Evolutionary conservation across 2,797 vertebrate species (phyloP), one percentile per base, ranked within the genome.

Genomic region (Crax fasciolata): DNA sequence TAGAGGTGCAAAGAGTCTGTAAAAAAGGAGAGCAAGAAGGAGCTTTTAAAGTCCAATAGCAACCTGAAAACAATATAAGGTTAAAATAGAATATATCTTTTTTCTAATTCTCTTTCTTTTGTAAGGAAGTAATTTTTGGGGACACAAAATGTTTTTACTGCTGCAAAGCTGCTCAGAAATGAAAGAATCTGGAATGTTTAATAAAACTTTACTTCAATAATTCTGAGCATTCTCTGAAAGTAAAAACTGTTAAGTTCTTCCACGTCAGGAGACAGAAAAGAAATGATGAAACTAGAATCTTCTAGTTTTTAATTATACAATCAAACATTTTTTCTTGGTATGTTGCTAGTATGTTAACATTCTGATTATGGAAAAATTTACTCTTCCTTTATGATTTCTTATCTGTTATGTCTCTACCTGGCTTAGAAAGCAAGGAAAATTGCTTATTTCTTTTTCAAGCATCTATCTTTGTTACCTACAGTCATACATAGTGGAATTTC

Each of bases 281-380:
- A 49, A 57, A 23, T 2, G 2, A 3, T 19, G 4, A 73, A 87
- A 72, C 2, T 9, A 71, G 6, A 70, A 11, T 23, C 70, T 73
- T 73, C 52, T 46, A 12, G 3, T 16, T 51, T 3, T 78, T 28
- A 5, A 43, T 78, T 93, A 39, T 54, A 11, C 8, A 75, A 80
- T 38, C 3, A 65, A 77, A 61, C 5, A 43, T 8, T 63, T 21
- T 43, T 38, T 59, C 38, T 41, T 32, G 15, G 2, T 27, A 19
- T 39, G 1, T 0, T 0, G 21, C 71, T 83, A 6, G 1, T 65
- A 17, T 46, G 12, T 46, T 66, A 59, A 15, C 28, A 24, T 74
- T 83, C 35, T 49, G 10, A 1, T n/a, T 73, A 10, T 59, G 4
- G 19, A 79, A 52, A 66, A 71, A 59, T 35, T 35, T n/a, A 3